A percentile compares a stretch with the other conserved stretches of the same genome.
Conservation (phyloP, 92 coral and sea anemone species). For the Pocillopora grandis region DNA sequence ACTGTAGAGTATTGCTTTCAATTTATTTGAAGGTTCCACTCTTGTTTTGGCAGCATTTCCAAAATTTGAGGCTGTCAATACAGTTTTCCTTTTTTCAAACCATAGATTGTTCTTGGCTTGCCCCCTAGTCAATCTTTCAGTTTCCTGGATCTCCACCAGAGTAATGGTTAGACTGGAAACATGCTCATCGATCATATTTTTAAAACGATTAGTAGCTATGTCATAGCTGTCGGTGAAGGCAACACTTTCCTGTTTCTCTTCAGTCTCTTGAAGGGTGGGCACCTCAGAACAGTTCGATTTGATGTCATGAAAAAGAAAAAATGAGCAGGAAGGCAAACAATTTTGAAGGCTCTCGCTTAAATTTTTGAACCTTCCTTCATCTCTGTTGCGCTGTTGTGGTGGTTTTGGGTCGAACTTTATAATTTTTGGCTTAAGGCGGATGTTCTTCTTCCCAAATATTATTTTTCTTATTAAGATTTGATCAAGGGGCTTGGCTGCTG, state of each 20-base stretch:
- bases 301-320: constrained; percentile 35
- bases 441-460: constrained; percentile 44
- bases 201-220: constrained; percentile 30
- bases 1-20: constrained; percentile 52
- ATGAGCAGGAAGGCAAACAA: constrained; percentile 30
- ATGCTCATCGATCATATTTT: constrained; percentile 37
- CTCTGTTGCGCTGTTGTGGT: constrained; percentile 25
- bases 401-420: constrained; percentile 33
- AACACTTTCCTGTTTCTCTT: constrained; percentile 32
- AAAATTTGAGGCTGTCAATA: constrained; percentile 67
- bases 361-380: constrained; percentile 30
- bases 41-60: constrained; percentile 48
- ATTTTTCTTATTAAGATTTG: constrained; percentile 22
- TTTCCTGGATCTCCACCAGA: constrained; percentile 16
- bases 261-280: constrained; percentile 19
- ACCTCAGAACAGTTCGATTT: constrained; percentile 36
- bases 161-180: constrained; percentile 22
- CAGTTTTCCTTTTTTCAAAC: constrained; percentile 54
- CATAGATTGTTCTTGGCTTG: constrained; percentile 47
- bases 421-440: constrained; percentile 1
- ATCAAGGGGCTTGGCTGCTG: constrained; percentile 48
- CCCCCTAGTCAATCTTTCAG: constrained; percentile 60
- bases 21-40: constrained; percentile 61
- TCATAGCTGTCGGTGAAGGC: constrained; percentile 38
- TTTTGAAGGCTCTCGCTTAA: constrained; percentile 36